phyloP scores from a whole-genome alignment of 2,797 vertebrate species.

The Myotis daubentonii region DNA sequence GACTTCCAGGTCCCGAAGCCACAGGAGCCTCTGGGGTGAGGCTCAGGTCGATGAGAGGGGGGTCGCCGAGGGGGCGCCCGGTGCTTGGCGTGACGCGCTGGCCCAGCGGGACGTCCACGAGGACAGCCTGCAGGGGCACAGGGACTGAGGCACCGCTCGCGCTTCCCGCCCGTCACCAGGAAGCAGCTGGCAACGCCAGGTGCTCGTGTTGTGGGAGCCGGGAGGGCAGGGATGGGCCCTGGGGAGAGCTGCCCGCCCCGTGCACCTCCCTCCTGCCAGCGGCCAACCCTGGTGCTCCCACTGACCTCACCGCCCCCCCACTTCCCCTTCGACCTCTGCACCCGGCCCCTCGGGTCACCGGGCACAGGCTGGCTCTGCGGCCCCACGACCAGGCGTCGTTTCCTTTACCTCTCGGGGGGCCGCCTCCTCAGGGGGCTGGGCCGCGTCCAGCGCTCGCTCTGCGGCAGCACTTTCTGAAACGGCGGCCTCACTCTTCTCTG shows the following conservation, averaged over 20 bases:
- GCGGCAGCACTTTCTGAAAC: constrained; percentile 55
- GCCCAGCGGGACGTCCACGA: constrained; percentile 85
- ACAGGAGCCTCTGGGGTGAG: not conserved
- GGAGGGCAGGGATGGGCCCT: not conserved
- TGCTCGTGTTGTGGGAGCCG: no score
- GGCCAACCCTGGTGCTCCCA: not conserved
- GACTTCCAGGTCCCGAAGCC: constrained; percentile 80
- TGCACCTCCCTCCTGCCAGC: accelerated
- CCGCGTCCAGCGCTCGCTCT: not conserved
- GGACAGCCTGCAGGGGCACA: constrained; percentile 84
- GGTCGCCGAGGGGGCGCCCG: accelerated
- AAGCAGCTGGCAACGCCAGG: no score
- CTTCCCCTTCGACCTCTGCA: not conserved
- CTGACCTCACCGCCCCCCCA: not conserved
- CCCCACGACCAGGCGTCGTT: accelerated
- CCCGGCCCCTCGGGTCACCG: not conserved
- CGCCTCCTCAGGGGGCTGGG: not conserved
- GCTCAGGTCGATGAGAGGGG: constrained; percentile 56
- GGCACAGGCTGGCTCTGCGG: not conserved
- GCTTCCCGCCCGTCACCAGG: no score
- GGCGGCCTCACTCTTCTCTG: constrained; percentile 76
- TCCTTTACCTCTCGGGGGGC: constrained; percentile 67
- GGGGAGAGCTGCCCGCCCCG: accelerated
- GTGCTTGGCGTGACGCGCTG: not conserved
- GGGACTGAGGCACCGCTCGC: accelerated